Base-by-base conservation (phyloP, 1,140 invertebrate genomes). In the Melanaphis sacchari region DNA sequence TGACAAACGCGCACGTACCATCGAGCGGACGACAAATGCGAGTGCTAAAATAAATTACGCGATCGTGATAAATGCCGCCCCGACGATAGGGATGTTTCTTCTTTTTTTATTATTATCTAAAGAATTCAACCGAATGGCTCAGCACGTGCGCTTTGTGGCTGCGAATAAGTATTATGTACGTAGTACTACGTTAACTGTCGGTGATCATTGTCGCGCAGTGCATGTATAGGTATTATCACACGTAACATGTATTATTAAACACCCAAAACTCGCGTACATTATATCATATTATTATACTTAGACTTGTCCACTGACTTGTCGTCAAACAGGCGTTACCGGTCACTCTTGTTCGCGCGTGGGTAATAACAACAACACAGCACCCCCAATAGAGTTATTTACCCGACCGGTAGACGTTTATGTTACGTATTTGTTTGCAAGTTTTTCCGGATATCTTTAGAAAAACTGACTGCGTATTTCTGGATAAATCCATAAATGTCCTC, bases 141-240 rank as follows among this genome's bases (percentile, higher is more conserved):
- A 93, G 91, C 91, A 93, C 91, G 91, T 93, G 91, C 91, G 76
- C 91, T 93, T 93, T 93, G 91, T 93, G 81, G 81, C 91, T 81
- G 91, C 91, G 22, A 85, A 93, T 54, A 85, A 76, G 59, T n/a
- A 36, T 76, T n/a, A 40, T 40, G 15, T 66, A 26, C 43, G 59
- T 40, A 36, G 18, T 76, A 40, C 38, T 66, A 26, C 43, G 59
- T 76, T 24, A 7, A 38, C 22, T 26, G 26, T 24, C 38, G 36
- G 3, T 38, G 40, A 49, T 46, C 31, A 41, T 91, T 76, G 90
- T 76, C 49, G 26, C 24, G 82, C 0, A 26, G 54, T 52, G 36
- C 6, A 90, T 15, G 9, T 38, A 52, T 89, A 89, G 59, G 31
- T 38, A 49, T 88, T 52, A n/a, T 88, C 3, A 6, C 38, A 0